Evolutionary conservation across 2,797 vertebrate genomes (phyloP).

Genomic region (Caiman crocodilus): DNA sequence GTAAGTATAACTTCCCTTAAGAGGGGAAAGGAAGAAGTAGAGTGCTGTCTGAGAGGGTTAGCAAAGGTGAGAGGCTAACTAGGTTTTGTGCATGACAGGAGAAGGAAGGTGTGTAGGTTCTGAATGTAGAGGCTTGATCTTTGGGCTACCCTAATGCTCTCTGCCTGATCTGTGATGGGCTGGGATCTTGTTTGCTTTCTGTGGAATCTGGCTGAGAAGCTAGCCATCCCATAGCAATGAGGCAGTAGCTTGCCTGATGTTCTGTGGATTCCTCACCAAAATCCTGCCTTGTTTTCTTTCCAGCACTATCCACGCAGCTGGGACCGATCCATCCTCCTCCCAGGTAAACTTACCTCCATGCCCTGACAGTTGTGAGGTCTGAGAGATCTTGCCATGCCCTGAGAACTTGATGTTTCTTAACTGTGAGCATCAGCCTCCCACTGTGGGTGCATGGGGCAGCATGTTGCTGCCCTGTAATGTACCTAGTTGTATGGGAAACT

Average conservation of each 20-base stretch:
- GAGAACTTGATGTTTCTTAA: not conserved
- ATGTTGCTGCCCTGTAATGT: not conserved
- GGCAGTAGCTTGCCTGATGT: not conserved
- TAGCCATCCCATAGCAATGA: not conserved
- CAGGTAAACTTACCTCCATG: conserved; percentile 80
- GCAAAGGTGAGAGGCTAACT: too few species aligned
- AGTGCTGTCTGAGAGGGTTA: not conserved
- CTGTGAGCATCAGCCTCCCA: too few species aligned
- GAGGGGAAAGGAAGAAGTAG: not conserved
- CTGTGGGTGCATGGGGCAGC: not conserved
- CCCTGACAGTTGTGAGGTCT: not conserved
- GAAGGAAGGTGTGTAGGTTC: not conserved
- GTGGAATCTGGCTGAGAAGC: not conserved
- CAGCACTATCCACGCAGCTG: conserved; percentile 90
- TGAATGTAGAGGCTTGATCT: not conserved
- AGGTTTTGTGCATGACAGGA: too few species aligned
- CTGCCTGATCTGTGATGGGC: not conserved
- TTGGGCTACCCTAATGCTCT: too few species aligned
- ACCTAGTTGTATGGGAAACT: not conserved
- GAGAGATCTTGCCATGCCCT: not conserved
- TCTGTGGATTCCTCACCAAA: not conserved
- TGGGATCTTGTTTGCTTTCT: not conserved
- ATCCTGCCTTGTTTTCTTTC: conserved; percentile 30
- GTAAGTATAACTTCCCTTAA: conserved; percentile 66
- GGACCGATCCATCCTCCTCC: conserved; percentile 91